Percentiles rank a stretch among this genome's conserved stretches.
These are phyloP conservation scores for Chelmon rostratus DNA, from an alignment of 2,797 vertebrate genomes.

Conservation along the genomic window DNA sequence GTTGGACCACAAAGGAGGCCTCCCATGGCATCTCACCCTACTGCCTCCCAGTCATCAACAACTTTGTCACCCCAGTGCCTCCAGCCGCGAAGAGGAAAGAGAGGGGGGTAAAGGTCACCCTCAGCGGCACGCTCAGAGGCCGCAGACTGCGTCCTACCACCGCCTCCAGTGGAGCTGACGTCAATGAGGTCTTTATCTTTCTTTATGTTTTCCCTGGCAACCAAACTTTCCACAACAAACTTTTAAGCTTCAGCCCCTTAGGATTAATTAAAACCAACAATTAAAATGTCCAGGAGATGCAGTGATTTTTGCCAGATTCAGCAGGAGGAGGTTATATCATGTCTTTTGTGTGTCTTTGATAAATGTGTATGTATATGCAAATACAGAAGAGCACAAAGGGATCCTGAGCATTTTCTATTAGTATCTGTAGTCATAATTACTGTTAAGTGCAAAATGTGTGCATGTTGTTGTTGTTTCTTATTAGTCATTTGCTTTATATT, in stretches of 20 bases:
- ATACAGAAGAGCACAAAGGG: neutral
- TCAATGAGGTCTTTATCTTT: slow-evolving; percentile 76
- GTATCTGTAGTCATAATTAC: neutral
- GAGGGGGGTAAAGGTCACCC: slow-evolving; percentile 59
- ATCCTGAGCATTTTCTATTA: neutral
- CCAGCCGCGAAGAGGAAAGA: slow-evolving; percentile 83
- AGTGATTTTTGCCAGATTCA: neutral
- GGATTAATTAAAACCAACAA: slow-evolving; percentile 13
- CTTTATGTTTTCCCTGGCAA: slow-evolving; percentile 16
- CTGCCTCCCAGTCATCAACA: slow-evolving; percentile 88
- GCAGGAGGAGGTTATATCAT: neutral
- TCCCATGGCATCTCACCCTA: slow-evolving; percentile 81
- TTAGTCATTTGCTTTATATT: neutral
- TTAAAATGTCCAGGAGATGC: neutral
- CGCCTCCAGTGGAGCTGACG: slow-evolving; percentile 77
- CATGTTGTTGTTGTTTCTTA: no score
- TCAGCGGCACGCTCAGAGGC: slow-evolving; percentile 75
- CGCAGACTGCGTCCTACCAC: slow-evolving; percentile 86
- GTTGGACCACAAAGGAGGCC: slow-evolving; percentile 70
- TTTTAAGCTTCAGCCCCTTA: neutral
- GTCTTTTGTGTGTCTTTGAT: neutral
- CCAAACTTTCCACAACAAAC: slow-evolving; percentile 42
- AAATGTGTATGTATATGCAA: neutral
- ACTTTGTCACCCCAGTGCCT: slow-evolving; percentile 85
- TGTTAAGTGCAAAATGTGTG: neutral